Conservation (phyloP, 2,888 invertebrate species). For the Netelia fuscicornis region DNA sequence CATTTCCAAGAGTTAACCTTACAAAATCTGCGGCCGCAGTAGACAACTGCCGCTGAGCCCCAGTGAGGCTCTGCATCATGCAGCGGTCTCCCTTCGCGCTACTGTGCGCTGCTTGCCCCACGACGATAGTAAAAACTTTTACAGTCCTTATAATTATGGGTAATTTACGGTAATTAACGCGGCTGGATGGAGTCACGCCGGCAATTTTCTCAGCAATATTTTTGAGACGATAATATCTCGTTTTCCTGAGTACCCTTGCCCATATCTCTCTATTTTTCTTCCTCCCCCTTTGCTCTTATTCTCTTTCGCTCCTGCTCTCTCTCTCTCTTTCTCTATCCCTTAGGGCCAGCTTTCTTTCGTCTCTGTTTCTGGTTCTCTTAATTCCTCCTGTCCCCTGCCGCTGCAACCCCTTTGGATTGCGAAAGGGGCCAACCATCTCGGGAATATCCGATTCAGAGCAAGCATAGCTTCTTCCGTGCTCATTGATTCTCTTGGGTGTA, state of each 20-base stretch:
- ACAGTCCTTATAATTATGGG: conserved; percentile 85
- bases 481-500: conserved; percentile 53
- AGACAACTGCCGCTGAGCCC: conserved; percentile 78
- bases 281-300: conserved; percentile 42
- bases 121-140: conserved; percentile 85
- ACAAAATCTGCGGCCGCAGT: conserved; percentile 76
- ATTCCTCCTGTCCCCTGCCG: conserved; percentile 19
- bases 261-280: conserved; percentile 47
- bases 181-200: conserved; percentile 84
- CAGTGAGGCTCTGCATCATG: conserved; percentile 83
- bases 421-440: conserved; percentile 15
- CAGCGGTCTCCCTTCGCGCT: conserved; percentile 67
- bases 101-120: conserved; percentile 80
- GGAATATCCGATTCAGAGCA: conserved; percentile 58
- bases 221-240: conserved; percentile 83
- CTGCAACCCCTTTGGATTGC: conserved; percentile 23
- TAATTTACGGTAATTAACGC: conserved; percentile 85
- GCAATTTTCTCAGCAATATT: conserved; percentile 70
- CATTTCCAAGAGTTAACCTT: conserved; percentile 68
- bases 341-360: conserved; percentile 19
- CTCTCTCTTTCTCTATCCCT: conserved; percentile 38
- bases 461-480: conserved; percentile 14
- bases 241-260: conserved; percentile 75
- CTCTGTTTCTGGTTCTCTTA: conserved; percentile 47
- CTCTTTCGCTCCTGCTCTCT: conserved; percentile 50